Conservation (phyloP, 2,797 vertebrate species). For the Simalia tracyae region DNA sequence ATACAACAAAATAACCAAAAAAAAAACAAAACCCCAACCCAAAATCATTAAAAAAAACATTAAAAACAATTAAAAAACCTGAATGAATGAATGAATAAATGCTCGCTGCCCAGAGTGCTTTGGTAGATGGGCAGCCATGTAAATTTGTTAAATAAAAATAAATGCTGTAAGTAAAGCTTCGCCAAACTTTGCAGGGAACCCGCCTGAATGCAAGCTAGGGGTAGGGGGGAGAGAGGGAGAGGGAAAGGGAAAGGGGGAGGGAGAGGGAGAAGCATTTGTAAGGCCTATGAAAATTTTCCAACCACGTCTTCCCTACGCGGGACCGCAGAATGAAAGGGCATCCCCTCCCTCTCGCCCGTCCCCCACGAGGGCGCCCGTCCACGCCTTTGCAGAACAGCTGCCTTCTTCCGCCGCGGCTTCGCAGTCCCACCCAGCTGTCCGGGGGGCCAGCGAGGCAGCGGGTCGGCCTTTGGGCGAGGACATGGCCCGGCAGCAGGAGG, state of each 20-base stretch:
- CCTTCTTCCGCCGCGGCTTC: background rate
- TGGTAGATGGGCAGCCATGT: background rate
- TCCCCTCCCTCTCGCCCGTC: background rate
- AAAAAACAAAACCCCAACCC: background rate
- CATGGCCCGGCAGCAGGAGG: background rate
- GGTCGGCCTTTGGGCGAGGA: background rate
- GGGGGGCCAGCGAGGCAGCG: background rate
- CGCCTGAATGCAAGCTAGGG: background rate
- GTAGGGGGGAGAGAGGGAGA: background rate
- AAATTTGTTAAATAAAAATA: background rate
- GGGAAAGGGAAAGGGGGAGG: background rate
- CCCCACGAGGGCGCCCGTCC: background rate
- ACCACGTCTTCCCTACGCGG: no score
- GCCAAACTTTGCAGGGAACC: background rate
- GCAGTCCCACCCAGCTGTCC: background rate
- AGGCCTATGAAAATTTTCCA: background rate
- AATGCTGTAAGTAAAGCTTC: background rate
- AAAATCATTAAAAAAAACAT: background rate
- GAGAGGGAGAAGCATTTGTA: no score
- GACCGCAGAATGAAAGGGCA: no score
- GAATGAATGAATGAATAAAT: background rate
- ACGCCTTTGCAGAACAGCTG: background rate
- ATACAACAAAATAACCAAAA: background rate
- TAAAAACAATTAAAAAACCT: background rate
- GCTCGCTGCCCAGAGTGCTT: background rate